Base-by-base conservation (phyloP, 2,888 invertebrate species). In the Sphaeridia pumilis region DNA sequence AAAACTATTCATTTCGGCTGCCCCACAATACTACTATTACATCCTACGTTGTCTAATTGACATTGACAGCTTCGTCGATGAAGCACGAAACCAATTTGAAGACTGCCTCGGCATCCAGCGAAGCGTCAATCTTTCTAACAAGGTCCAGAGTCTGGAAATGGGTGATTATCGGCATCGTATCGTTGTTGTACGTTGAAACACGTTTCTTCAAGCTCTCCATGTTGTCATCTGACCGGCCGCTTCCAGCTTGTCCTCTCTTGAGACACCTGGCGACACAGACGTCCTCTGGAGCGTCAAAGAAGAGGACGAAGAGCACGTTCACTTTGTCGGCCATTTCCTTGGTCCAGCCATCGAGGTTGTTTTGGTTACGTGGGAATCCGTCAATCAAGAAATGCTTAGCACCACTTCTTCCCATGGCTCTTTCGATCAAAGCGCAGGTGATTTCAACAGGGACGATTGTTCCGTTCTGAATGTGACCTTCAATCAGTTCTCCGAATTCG, bases 381-480 rank as follows among this genome's bases (percentile, higher is more conserved):
- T 99, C 99, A 66, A 99, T 84, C 5, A 99, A 78, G 71, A 97
- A 99, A 53, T 83, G 82, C 44, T 77, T 72, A 46, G 79, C 76
- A 0, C 76, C 79, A 0, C 80, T 80, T 34, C 74, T 73, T 67
- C 79, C 71, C 72, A 73, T 73, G 1, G 72, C 46, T 17, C 48
- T 43, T 17, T 43, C 87, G 28, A 99, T 73, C n/a, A 99, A 78
- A 47, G 84, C 83, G 70, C 97, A 98, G 14, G 98, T 99, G 61
- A 99, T 92, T 73, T 90, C 92, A 0, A 98, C 98, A 1, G 98
- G 98, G 2, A 99, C 98, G 61, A 98, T 97, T 62, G 83, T 81
- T 1, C 97, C 98, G 69, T 93, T 86, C 45, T 77, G 78, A 52
- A 99, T 97, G 70, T 92, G 88, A 48, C 77, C 78, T 65, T 93